A percentile compares a stretch with the other conserved stretches of the same genome.
Evolutionary conservation across 1,140 invertebrate genomes (phyloP).

Genomic region (Drosophila punjabiensis): DNA sequence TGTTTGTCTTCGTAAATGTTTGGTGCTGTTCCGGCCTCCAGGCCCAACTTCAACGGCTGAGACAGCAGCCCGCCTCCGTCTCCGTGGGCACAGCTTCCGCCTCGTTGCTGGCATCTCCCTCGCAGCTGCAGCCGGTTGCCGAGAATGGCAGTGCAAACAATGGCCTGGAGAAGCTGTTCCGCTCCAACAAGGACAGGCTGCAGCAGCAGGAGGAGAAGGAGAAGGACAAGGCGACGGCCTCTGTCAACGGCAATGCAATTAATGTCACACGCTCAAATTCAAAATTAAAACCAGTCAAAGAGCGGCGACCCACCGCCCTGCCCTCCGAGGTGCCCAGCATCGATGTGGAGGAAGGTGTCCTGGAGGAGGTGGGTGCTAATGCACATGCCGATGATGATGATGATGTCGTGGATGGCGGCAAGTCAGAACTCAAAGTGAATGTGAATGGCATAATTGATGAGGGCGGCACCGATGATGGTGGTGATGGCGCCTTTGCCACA

Average conservation of each 20-base stretch:
- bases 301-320: conserved; percentile 75
- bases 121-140: conserved; percentile 44
- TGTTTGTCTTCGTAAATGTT: conserved; percentile 79
- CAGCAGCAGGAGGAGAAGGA: conserved; percentile 12
- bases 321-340: conserved; percentile 70
- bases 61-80: conserved; percentile 26
- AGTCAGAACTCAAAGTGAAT: conserved; percentile 73
- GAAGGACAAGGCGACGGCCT: neutral
- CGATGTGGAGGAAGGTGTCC: conserved; percentile 23
- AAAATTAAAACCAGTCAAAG: conserved; percentile 82
- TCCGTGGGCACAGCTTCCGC: conserved; percentile 21
- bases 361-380: conserved; percentile 13
- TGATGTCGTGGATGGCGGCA: conserved; percentile 39
- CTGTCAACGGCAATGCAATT: conserved; percentile 70
- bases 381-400: conserved; percentile 17
- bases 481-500: conserved; percentile 36
- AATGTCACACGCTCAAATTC: conserved; percentile 73
- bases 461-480: conserved; percentile 40
- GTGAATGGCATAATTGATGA: conserved; percentile 81
- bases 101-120: conserved; percentile 11
- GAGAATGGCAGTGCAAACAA: conserved; percentile 52
- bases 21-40: conserved; percentile 44
- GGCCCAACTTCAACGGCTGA: conserved; percentile 70
- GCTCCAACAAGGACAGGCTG: conserved; percentile 43
- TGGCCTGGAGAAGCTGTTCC: conserved; percentile 48